Base-by-base conservation (phyloP, 1,140 invertebrate species). In the Drosophila simulans region DNA sequence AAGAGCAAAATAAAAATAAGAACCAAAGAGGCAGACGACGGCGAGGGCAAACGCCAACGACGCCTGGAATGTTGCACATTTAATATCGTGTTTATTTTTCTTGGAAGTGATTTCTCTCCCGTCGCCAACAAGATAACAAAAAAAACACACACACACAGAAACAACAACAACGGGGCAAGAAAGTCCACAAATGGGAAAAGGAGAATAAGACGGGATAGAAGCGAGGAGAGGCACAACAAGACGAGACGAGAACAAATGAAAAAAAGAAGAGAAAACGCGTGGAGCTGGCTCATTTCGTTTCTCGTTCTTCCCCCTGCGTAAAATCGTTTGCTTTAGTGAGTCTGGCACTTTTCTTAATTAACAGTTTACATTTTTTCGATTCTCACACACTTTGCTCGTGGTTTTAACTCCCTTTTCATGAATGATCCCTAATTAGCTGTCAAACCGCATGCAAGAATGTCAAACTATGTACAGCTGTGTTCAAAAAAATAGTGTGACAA, bases 1-100 rank as follows among this genome's bases (percentile, higher is more conserved):
- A 27, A 37, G 34, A 64, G 62, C 27, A 12, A 17, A 35, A 35
- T 15, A 31, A 70, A 70, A 71, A 52, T 40, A 51, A 52, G 66
- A 59, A 46, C 13, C n/a, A 64, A 12, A 13, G n/a, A 37, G 39
- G 56, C 20, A 54, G 15, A 58, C 20, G 34, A 22, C 11, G 12
- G 37, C 34, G 35, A 42, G 7, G 65, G 31, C 20, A 60, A 46
- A 77, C 40, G 55, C 62, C 78, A 66, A 49, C 79, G 63, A 80
- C 56, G 66, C 58, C 73, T 74, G 83, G 83, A 86, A 86, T 86
- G 82, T 86, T 86, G 82, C 82, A 86, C 82, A 86, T 88, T 86
- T 86, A 86, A 86, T 86, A 86, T 86, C 82, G 83, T 86, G 74
- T 88, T 86, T 86, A 86, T 86, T 78, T 88, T 86, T 86, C 82